Base-by-base conservation (phyloP, 2,888 invertebrate species). In the Rotaria macrura region DNA sequence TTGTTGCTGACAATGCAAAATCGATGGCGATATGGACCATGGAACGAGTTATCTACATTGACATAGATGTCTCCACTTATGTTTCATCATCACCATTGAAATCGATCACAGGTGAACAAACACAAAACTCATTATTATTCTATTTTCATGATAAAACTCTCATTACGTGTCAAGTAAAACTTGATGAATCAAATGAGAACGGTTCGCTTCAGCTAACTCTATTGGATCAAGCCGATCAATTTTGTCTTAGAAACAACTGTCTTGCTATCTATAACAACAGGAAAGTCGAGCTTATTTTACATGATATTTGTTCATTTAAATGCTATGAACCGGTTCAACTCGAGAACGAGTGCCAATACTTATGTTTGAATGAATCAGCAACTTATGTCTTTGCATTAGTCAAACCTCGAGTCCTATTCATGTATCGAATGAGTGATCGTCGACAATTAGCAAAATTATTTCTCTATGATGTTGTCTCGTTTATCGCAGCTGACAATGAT, bases 351-450 rank as follows among this genome's bases (percentile, higher is more conserved):
- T 55, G 83, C 14, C 38, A 49, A 52, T 47, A 83, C 6, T 40
- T 85, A n/a, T 52, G 54, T 52, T 1, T 85, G n/a, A 83, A 85
- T 85, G 40, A 47, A 34, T 55, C 83, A 1, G 14, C 29, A 6
- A 40, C 40, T 40, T 85, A 85, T 47, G 23, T 83, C 29, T 40
- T 43, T 29, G 83, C 6, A 47, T 17, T 54, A n/a, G 23, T 83
- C 29, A 40, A 55, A 55, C 43, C 72, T 55, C 29, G 83, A 10
- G 3, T 55, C 14, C 9, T 85, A 29, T 83, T 20, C 5, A 83
- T 85, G 47, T 79, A 57, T 29, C 83, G 83, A 47, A 34, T 83
- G 55, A 34, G 25, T 20, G 85, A 85, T 47, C 23, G n/a, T 29
- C 23, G 17, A 12, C 29, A 38, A 55, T 57, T 85, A n/a, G 72